Conservation (phyloP, 2,113 vertebrate genomes). For the Octodon degus region DNA sequence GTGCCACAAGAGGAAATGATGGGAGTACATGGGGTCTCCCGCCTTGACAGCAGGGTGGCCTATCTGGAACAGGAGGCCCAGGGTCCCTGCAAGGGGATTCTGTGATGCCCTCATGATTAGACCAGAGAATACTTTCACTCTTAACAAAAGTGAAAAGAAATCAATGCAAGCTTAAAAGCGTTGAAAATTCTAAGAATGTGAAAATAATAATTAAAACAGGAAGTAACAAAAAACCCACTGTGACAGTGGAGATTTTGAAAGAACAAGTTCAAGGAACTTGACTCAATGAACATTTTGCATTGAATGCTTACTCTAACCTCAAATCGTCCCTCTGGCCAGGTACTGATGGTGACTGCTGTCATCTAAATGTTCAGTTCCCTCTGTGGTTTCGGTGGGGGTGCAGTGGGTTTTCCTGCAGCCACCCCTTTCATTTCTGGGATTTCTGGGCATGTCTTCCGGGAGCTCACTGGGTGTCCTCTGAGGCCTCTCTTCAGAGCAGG, state of each 20-base stretch:
- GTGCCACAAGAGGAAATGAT: background rate
- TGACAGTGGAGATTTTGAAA: constrained; percentile 11
- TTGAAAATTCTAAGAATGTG: background rate
- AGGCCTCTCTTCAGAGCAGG: background rate
- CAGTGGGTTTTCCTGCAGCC: rapidly evolving
- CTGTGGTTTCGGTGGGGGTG: background rate
- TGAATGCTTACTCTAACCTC: background rate
- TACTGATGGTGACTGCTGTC: background rate
- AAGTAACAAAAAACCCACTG: background rate
- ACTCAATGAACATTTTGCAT: background rate
- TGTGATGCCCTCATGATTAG: rapidly evolving
- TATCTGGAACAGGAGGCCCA: background rate
- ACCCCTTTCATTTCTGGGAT: background rate
- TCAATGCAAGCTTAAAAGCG: background rate
- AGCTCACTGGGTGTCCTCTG: background rate
- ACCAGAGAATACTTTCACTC: too few species aligned
- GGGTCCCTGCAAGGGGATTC: rapidly evolving
- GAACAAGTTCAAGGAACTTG: background rate
- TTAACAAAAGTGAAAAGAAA: background rate
- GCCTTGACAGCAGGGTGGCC: background rate
- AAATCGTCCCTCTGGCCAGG: background rate
- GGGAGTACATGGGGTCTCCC: background rate
- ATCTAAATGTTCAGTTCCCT: background rate
- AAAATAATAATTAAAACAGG: background rate
- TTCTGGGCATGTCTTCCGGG: background rate